These are phyloP conservation scores for Phenganax stokvisi DNA, from an alignment of 92 coral and sea anemone genomes.

Conservation along the genomic window DNA sequence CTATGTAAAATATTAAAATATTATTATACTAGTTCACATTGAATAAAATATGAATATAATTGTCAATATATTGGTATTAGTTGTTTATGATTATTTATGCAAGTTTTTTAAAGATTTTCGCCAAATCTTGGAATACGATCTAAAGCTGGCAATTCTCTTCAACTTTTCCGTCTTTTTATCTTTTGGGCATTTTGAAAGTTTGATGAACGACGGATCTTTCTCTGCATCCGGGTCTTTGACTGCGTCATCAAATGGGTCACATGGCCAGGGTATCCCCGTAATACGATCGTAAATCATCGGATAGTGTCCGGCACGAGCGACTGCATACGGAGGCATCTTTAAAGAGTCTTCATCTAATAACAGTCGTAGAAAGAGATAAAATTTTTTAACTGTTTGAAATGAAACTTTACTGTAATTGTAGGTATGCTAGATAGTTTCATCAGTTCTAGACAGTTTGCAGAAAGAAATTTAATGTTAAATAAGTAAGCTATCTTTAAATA, in stretches of 20 bases:
- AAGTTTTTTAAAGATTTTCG: background rate
- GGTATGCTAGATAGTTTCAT: background rate
- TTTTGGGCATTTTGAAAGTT: conserved; percentile 31
- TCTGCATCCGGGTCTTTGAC: conserved; percentile 34
- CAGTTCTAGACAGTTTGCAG: too few relatives aligned
- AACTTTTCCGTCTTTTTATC: conserved; percentile 11
- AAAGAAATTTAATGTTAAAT: background rate
- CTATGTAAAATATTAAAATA: conserved; percentile 13
- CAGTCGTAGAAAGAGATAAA: too few relatives aligned
- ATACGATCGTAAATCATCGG: conserved; percentile 41
- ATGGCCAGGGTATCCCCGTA: conserved; percentile 42
- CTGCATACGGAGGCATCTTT: conserved; percentile 34
- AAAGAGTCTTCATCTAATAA: conserved; percentile 24
- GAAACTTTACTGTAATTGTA: background rate
- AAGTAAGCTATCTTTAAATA: background rate
- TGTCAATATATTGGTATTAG: background rate
- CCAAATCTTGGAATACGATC: conserved; percentile 7
- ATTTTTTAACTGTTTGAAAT: background rate
- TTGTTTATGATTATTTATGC: background rate
- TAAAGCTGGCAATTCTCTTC: background rate
- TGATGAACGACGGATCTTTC: conserved; percentile 35
- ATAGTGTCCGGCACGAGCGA: conserved; percentile 42
- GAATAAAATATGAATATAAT: background rate
- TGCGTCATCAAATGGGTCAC: conserved; percentile 34
- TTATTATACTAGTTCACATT: conserved; percentile 12